Percentiles rank a stretch among this genome's conserved stretches.
phyloP scores from a whole-genome alignment of 2,113 vertebrate species.

The Gila orcuttii region DNA sequence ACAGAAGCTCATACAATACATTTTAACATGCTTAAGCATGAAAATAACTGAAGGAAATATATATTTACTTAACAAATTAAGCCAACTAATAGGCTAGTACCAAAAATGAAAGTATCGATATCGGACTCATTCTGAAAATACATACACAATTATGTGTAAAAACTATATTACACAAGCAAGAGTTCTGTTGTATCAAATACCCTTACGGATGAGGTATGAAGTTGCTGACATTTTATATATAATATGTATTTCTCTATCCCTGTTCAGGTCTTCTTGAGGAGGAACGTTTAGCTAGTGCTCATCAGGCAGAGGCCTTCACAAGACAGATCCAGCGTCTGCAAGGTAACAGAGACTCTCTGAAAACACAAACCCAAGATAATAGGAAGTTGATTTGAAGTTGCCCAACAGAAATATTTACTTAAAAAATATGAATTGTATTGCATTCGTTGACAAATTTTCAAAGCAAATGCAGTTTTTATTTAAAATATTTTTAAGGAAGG shows the following conservation, averaged over 20 bases:
- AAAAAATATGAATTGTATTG: not conserved
- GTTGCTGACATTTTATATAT: no score
- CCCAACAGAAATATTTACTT: not conserved
- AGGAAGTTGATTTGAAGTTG: not conserved
- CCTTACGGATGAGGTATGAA: no score
- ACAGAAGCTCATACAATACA: no score
- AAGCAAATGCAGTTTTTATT: not conserved
- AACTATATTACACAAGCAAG: no score
- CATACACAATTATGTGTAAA: no score
- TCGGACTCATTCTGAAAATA: no score
- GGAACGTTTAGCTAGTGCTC: conserved; percentile 85
- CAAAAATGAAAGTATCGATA: no score
- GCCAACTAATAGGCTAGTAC: no score
- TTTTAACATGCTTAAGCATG: no score
- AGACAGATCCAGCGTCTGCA: conserved; percentile 83
- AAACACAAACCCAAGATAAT: not conserved
- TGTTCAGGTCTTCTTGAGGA: conserved; percentile 84
- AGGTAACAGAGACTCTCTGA: conserved; percentile 64
- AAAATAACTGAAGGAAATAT: no score
- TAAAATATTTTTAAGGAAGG: not conserved
- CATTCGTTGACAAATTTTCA: not conserved
- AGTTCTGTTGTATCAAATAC: no score
- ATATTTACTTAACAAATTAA: no score
- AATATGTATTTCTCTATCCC: not conserved
- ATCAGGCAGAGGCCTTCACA: conserved; percentile 84